Conservation (phyloP, 2,797 vertebrate genomes). For the Tympanoctomys barrerae region DNA sequence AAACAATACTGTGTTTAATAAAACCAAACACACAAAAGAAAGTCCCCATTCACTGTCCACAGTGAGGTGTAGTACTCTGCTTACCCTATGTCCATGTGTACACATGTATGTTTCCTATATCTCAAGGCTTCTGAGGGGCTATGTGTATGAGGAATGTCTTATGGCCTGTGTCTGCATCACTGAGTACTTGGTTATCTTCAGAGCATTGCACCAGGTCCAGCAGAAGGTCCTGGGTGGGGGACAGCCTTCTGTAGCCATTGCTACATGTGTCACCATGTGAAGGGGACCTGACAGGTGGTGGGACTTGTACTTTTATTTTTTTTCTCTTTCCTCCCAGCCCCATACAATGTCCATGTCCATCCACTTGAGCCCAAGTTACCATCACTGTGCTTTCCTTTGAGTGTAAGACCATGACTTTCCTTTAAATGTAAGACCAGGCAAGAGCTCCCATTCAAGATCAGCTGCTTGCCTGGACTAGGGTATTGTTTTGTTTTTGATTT, state of each 20-base stretch:
- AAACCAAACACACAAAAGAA: neutral
- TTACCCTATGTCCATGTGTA: neutral
- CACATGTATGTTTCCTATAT: neutral
- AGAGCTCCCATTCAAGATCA: neutral
- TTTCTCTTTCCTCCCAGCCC: neutral
- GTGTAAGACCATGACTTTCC: neutral
- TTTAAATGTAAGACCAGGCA: neutral
- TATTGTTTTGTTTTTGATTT: neutral
- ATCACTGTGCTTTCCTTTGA: neutral
- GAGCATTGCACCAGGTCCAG: neutral
- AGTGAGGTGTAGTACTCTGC: neutral
- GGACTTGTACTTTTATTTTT: neutral
- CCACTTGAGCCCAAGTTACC: neutral
- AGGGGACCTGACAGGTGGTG: neutral
- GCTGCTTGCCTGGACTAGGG: neutral
- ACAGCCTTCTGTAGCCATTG: neutral
- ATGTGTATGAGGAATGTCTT: no score
- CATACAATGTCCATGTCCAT: neutral
- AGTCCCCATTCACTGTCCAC: neutral
- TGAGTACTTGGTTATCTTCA: neutral
- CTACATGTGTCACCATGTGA: neutral
- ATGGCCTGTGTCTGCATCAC: neutral
- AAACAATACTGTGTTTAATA: neutral
- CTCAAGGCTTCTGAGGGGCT: neutral
- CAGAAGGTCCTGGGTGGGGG: neutral